A percentile compares a stretch with the other conserved stretches of the same genome.
Conservation (phyloP, 2,113 vertebrate genomes). For the Gnathonemus echidnorhynchus region DNA sequence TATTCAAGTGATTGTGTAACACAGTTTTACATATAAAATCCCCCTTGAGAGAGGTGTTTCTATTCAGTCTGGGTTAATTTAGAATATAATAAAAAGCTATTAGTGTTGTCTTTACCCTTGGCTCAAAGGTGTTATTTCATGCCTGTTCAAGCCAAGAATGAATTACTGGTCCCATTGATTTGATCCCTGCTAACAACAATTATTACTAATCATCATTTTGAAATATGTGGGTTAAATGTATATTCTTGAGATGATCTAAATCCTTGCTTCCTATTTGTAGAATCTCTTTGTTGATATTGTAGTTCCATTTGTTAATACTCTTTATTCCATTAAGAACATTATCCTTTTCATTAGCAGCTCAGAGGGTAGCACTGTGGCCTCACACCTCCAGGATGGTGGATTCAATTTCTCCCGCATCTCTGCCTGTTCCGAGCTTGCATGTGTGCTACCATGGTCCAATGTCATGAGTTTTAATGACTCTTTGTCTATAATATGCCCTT, state of each 20-base stretch:
- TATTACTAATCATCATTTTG: neutral
- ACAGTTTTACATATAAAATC: neutral
- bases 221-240: neutral
- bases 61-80: neutral
- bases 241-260: neutral
- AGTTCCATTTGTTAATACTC: neutral
- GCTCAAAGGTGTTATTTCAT: neutral
- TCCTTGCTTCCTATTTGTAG: neutral
- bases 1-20: neutral
- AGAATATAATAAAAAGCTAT: neutral
- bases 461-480: neutral
- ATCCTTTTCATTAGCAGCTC: neutral
- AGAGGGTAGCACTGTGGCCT: neutral
- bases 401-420: neutral
- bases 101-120: neutral
- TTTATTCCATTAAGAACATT: neutral
- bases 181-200: neutral
- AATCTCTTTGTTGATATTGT: neutral
- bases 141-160: neutral
- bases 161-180: neutral
- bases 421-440: neutral
- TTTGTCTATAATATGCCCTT: neutral
- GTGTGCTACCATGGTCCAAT: neutral
- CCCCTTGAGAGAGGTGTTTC: neutral
- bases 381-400: neutral